Evolutionary conservation across 1,140 invertebrate species (phyloP).

Genomic region (Nebria ingens): DNA sequence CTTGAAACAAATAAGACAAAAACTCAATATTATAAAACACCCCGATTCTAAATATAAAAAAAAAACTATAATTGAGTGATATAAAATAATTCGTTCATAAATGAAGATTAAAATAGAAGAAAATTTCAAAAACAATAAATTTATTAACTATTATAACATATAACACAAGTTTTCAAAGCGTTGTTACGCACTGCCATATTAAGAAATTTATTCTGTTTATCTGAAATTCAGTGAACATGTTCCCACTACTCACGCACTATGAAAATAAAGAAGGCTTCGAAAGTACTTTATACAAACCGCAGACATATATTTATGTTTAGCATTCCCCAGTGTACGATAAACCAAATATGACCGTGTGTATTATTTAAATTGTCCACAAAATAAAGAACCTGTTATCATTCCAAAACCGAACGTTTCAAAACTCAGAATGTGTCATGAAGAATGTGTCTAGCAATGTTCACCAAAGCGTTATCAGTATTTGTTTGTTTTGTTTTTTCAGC

Average conservation of each 20-base stretch:
- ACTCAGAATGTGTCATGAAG: too few relatives aligned
- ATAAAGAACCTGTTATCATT: too few relatives aligned
- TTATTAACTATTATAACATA: constrained; percentile 4
- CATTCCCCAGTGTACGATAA: neutral
- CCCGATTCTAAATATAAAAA: too few relatives aligned
- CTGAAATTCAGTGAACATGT: neutral
- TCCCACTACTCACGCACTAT: constrained; percentile 4
- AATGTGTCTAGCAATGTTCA: too few relatives aligned
- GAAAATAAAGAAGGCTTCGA: constrained; percentile 2
- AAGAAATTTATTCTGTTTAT: neutral
- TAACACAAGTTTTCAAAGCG: neutral
- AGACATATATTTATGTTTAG: constrained; percentile 3
- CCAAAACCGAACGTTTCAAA: too few relatives aligned
- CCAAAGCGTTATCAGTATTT: too few relatives aligned
- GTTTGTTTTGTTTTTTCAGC: neutral
- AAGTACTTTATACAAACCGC: constrained; percentile 9
- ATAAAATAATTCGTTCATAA: too few relatives aligned
- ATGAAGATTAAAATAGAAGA: too few relatives aligned
- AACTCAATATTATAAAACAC: too few relatives aligned
- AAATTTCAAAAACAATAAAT: constrained; percentile 5
- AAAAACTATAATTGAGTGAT: too few relatives aligned
- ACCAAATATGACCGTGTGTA: neutral
- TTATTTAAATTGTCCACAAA: too few relatives aligned
- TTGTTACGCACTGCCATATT: constrained; percentile 3
- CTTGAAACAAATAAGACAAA: too few relatives aligned